Conservation (phyloP, 2,113 vertebrate genomes). For the Nematolebias whitei region DNA sequence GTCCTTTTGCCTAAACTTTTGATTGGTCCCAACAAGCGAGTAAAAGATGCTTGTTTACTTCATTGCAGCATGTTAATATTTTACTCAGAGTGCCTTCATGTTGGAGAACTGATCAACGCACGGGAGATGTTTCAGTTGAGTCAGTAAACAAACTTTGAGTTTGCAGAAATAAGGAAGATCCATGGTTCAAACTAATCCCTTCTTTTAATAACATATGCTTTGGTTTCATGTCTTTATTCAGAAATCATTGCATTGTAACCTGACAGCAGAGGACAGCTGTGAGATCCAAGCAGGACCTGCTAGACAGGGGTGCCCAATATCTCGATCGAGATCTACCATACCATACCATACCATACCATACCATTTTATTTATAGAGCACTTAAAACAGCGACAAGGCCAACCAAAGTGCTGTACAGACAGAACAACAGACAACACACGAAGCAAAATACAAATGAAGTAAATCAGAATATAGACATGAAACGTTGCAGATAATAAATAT, state of each 20-base stretch:
- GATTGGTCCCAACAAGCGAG: constrained; percentile 73
- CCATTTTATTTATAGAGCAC: too few relatives aligned
- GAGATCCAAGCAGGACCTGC: neutral
- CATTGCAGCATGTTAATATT: constrained; percentile 74
- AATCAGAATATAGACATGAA: too few relatives aligned
- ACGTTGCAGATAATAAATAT: too few relatives aligned
- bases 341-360: too few relatives aligned
- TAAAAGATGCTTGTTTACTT: constrained; percentile 73
- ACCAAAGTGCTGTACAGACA: too few relatives aligned
- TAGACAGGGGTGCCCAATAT: too few relatives aligned
- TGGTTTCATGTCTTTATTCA: constrained; percentile 5
- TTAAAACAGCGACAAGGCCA: too few relatives aligned
- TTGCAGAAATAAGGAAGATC: constrained; percentile 24
- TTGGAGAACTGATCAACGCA: constrained; percentile 46
- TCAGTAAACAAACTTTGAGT: constrained; percentile 56
- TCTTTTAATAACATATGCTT: constrained; percentile 21
- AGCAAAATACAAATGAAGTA: too few relatives aligned
- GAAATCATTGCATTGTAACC: constrained; percentile 11
- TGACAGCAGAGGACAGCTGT: constrained; percentile 17
- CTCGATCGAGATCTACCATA: too few relatives aligned
- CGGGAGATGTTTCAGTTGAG: constrained; percentile 49
- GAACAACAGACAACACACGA: too few relatives aligned
- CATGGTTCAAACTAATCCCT: neutral
- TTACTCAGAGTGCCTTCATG: constrained; percentile 62
- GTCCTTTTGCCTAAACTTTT: constrained; percentile 57